A percentile compares a stretch with the other conserved stretches of the same genome.
These are phyloP conservation scores for Tethea ocularis DNA, from an alignment of 2,888 invertebrate species.

Conservation along the genomic window DNA sequence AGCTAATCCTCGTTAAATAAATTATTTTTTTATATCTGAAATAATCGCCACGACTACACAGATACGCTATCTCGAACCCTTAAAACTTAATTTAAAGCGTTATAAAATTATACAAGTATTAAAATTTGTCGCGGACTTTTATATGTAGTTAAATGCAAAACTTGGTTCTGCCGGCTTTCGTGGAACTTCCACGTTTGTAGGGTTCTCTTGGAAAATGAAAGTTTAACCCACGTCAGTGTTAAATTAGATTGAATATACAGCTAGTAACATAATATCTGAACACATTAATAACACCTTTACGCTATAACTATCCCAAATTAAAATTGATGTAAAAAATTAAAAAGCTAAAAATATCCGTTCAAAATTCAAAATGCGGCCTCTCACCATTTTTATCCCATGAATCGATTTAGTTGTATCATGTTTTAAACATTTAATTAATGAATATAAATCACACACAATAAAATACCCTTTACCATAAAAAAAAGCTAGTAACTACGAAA, in stretches of 20 bases:
- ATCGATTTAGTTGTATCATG: too few species aligned
- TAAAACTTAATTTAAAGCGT: conserved; percentile 46
- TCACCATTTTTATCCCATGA: too few species aligned
- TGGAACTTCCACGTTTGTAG: background rate
- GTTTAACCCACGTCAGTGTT: conserved; percentile 28
- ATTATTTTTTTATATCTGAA: conserved; percentile 19
- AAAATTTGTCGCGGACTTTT: conserved; percentile 50
- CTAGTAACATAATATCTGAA: too few species aligned
- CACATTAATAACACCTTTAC: too few species aligned
- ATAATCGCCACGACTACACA: conserved; percentile 13
- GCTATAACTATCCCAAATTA: too few species aligned
- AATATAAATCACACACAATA: background rate
- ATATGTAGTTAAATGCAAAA: conserved; percentile 41
- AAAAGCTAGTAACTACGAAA: too few species aligned
- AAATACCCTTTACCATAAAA: too few species aligned
- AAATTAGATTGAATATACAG: background rate
- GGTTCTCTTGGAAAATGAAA: conserved; percentile 22
- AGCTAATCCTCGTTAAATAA: background rate
- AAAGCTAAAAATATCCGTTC: too few species aligned
- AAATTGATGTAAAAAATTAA: too few species aligned
- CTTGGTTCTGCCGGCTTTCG: background rate
- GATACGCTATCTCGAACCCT: conserved; percentile 23
- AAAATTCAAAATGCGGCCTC: too few species aligned
- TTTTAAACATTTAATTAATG: too few species aligned
- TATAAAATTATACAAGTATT: conserved; percentile 40